A percentile compares a stretch with the other conserved stretches of the same genome.
These are phyloP conservation scores for Lepisosteus osseus DNA, from an alignment of 2,113 vertebrate genomes.

Conservation along the genomic window DNA sequence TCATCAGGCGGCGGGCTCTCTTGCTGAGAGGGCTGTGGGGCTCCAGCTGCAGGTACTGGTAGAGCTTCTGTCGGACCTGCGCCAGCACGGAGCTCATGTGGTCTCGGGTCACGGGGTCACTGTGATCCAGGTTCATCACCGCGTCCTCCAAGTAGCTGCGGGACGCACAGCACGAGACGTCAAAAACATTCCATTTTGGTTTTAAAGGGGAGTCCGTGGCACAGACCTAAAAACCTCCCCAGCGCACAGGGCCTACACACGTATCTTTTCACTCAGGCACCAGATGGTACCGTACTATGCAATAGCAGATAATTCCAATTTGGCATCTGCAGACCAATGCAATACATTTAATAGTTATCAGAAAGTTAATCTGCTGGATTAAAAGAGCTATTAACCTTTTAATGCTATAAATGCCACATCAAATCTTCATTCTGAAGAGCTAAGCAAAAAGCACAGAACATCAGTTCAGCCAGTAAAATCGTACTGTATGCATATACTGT, in stretches of 20 bases:
- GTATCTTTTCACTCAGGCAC: neutral
- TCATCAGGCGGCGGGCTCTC: constrained; percentile 85
- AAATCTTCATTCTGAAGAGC: neutral
- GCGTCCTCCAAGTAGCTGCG: constrained; percentile 93
- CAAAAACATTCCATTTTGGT: constrained; percentile 7
- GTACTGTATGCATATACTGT: too few species aligned
- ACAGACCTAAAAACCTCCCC: constrained; percentile 15
- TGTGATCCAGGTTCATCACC: constrained; percentile 92
- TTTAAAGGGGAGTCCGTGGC: constrained; percentile 9
- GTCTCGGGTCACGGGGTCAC: constrained; percentile 90
- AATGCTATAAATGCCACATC: neutral
- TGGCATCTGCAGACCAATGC: constrained; percentile 29
- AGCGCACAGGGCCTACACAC: neutral
- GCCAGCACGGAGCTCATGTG: constrained; percentile 90
- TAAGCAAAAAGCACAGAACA: too few species aligned
- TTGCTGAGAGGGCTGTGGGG: constrained; percentile 80
- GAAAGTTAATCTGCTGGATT: constrained; percentile 23
- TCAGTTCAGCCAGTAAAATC: too few species aligned
- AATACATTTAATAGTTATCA: constrained; percentile 23
- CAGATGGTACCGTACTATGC: constrained; percentile 35
- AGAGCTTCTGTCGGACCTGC: constrained; percentile 90
- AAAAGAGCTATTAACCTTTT: constrained; percentile 23
- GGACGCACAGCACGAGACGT: neutral
- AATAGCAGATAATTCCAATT: constrained; percentile 21
- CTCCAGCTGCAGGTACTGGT: constrained; percentile 88